Evolutionary conservation across 1,140 invertebrate species (phyloP), one percentile per base, ranked within the genome.

Genomic region (Cydia splendana): DNA sequence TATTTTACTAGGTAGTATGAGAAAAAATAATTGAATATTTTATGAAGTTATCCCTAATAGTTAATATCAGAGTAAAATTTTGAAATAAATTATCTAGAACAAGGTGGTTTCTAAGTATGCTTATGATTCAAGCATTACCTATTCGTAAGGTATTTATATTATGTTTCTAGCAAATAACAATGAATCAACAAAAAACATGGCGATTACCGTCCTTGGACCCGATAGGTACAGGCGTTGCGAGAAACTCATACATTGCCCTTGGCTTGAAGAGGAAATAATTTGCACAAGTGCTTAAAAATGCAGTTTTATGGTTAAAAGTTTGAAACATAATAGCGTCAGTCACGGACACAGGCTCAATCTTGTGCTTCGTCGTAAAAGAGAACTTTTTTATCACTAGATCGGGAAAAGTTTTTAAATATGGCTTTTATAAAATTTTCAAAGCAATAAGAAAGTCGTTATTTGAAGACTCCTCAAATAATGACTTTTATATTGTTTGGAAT

Each of bases 231-330:
- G 42, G 2, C 42, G 12, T 15, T 18, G 51, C 6, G 7, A 42
- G 9, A 42, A 42, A 2, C 9, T 42, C 7, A 42, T 10, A 42
- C 9, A 42, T 10, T 42, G 38, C 38, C 38, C 38, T 53, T n/a
- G 20, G 7, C 2, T 62, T 24, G 18, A 20, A 62, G 57, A 18
- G 7, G 5, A 12, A 62, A 62, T 24, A 24, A 24, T 62, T 62
- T 62, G 18, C 57, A 62, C 57, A 24, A 62, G 20, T 62, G 20
- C 57, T 62, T 62, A 62, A 62, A 62, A 62, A 62, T 62, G 18
- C 57, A 62, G 20, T 62, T 62, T 62, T 62, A 24, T 62, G 20
- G 57, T 12, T 62, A 12, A 62, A 62, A 62, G 10, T 62, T 62
- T 10, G 10, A 10, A 62, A 62, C 10, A 18, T 24, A 24, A 62